phyloP scores from a whole-genome alignment of 2,888 invertebrate species.

The Meghimatium bilineatum region DNA sequence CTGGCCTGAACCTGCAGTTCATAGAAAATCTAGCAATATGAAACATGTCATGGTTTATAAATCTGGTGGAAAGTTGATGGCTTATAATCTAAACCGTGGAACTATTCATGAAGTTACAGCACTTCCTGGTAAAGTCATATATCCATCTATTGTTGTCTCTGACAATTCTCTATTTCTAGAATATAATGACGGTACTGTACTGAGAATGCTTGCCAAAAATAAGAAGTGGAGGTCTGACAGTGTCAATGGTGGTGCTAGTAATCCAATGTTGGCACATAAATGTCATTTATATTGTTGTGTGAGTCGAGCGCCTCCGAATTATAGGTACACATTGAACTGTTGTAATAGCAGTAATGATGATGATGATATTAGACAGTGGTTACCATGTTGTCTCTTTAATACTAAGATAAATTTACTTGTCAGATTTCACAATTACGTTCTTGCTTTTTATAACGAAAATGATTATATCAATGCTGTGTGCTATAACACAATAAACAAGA shows the following conservation, averaged over 20 bases:
- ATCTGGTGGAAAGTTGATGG: not conserved
- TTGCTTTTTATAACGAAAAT: not conserved
- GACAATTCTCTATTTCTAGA: not conserved
- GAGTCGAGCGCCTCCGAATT: no score
- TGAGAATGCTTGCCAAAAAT: no score
- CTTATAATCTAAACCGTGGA: no score
- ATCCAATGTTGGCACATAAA: no score
- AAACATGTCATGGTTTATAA: constrained; percentile 20
- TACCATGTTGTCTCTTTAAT: not conserved
- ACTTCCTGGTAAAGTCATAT: no score
- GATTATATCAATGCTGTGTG: not conserved
- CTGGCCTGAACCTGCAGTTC: constrained; percentile 22
- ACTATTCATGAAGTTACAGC: not conserved
- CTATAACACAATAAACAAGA: not conserved
- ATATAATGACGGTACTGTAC: no score
- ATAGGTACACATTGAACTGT: no score
- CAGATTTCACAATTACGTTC: not conserved
- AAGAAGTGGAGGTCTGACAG: not conserved
- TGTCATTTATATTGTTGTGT: no score
- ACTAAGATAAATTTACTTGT: not conserved
- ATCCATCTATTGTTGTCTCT: not conserved
- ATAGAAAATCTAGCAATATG: not conserved
- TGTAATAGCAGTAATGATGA: not conserved
- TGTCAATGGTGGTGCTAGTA: no score
- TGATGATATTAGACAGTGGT: not conserved